Percentiles rank a stretch among this genome's conserved stretches.
Conservation (phyloP, 2,797 vertebrate species). For the Ctenosaura bakeri region DNA sequence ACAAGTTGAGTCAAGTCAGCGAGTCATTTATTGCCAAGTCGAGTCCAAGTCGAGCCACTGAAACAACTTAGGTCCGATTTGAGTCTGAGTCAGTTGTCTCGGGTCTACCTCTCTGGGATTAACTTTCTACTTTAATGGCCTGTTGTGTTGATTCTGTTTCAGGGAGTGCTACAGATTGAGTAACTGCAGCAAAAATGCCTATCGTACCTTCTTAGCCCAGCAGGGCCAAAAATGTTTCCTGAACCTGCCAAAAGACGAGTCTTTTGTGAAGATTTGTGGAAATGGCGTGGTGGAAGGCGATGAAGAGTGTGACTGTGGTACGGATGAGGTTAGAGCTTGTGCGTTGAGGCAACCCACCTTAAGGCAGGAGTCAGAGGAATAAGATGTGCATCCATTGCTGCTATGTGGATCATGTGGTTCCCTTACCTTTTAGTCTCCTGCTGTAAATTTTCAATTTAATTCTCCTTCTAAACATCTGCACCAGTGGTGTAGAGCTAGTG, state of each 20-base stretch:
- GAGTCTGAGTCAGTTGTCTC: no score
- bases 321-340: neutral
- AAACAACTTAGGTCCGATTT: no score
- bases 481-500: neutral
- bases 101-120: no score
- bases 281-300: constrained; percentile 5
- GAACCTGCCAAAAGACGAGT: neutral
- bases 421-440: neutral
- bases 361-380: neutral
- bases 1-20: no score
- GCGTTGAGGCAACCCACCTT: neutral
- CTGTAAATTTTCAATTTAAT: neutral
- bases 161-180: constrained; percentile 20
- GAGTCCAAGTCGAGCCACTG: no score
- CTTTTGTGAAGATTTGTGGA: neutral
- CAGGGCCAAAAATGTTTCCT: neutral
- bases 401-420: neutral
- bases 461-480: neutral
- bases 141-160: neutral
- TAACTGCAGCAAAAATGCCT: constrained; percentile 22
- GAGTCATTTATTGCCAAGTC: no score
- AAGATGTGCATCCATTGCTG: no score
- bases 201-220: neutral
- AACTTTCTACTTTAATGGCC: neutral
- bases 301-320: constrained; percentile 33